Evolutionary conservation across 1,140 invertebrate genomes (phyloP).

Genomic region (Lutraria rhynchaena): DNA sequence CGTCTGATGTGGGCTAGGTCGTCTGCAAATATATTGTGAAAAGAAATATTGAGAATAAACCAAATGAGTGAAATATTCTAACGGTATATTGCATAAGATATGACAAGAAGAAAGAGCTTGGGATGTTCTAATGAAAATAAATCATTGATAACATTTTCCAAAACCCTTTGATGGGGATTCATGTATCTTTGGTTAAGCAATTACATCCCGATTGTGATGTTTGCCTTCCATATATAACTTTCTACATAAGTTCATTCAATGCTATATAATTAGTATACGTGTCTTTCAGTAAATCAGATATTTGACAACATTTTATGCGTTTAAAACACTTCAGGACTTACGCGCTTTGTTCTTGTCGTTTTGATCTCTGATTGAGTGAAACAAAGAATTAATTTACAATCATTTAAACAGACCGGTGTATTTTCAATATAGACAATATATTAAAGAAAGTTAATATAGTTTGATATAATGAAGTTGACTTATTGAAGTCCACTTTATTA

Average conservation of each 20-base stretch:
- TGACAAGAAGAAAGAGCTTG: slow-evolving; percentile 27
- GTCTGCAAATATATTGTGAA: slow-evolving; percentile 32
- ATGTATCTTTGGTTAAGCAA: slow-evolving; percentile 6
- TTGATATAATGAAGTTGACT: too few relatives aligned
- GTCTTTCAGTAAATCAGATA: neutral
- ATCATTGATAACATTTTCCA: slow-evolving; percentile 21
- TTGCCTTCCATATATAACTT: slow-evolving; percentile 13
- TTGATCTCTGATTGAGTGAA: too few relatives aligned
- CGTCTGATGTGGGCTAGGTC: slow-evolving; percentile 21
- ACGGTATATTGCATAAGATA: slow-evolving; percentile 57
- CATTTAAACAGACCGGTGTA: too few relatives aligned
- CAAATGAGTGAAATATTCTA: slow-evolving; percentile 55
- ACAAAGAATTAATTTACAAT: too few relatives aligned
- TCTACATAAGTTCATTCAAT: too few relatives aligned
- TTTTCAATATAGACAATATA: too few relatives aligned
- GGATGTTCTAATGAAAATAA: slow-evolving; percentile 19
- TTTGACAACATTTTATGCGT: neutral
- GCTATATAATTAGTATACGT: neutral
- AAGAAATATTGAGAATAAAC: slow-evolving; percentile 28
- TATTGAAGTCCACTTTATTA: too few relatives aligned
- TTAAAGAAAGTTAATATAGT: too few relatives aligned
- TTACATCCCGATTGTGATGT: slow-evolving; percentile 23
- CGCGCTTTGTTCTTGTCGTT: too few relatives aligned
- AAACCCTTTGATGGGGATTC: slow-evolving; percentile 15
- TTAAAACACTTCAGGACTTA: too few relatives aligned